phyloP scores from a whole-genome alignment of 1,140 invertebrate genomes.

The Drosophila lowei region DNA sequence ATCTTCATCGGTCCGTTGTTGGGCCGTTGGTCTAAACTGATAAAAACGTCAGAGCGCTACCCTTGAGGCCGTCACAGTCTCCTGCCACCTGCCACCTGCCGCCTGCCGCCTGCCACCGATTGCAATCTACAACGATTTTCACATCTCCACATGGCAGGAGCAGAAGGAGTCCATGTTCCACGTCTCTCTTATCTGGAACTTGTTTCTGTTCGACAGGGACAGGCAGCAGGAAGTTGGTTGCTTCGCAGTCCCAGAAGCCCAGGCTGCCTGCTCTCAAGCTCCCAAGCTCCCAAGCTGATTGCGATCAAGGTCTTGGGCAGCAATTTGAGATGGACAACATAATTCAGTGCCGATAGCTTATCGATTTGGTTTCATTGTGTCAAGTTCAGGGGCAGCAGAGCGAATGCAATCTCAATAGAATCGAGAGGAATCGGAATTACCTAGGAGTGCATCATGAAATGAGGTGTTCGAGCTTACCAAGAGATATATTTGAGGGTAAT shows the following conservation, averaged over 20 bases:
- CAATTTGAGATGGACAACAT: constrained; percentile 68
- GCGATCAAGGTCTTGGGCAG: constrained; percentile 44
- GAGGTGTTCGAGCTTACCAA: no score
- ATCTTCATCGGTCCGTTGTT: constrained; percentile 28
- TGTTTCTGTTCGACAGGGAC: constrained; percentile 30
- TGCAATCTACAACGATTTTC: constrained; percentile 67
- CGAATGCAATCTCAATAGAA: no score
- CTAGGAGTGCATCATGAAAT: background rate
- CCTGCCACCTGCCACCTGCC: constrained; percentile 36
- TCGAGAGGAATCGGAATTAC: background rate
- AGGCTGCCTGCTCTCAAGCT: background rate
- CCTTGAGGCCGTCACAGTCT: constrained; percentile 57
- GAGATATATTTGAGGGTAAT: no score
- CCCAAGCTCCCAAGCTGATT: constrained; percentile 22
- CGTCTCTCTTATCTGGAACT: constrained; percentile 51
- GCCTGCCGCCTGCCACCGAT: constrained; percentile 49
- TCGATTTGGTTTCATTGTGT: constrained; percentile 22
- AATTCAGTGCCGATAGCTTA: constrained; percentile 64
- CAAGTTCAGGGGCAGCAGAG: constrained; percentile 21
- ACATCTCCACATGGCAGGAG: constrained; percentile 48
- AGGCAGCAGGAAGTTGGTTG: constrained; percentile 43
- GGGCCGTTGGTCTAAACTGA: constrained; percentile 65
- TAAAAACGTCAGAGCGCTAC: constrained; percentile 71
- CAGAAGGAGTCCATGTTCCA: constrained; percentile 11
- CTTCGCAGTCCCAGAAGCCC: constrained; percentile 29